A percentile compares a stretch with the other conserved stretches of the same genome.
These are phyloP conservation scores for Platorchestia sp. DNA, from an alignment of 1,140 invertebrate species.

Conservation along the genomic window DNA sequence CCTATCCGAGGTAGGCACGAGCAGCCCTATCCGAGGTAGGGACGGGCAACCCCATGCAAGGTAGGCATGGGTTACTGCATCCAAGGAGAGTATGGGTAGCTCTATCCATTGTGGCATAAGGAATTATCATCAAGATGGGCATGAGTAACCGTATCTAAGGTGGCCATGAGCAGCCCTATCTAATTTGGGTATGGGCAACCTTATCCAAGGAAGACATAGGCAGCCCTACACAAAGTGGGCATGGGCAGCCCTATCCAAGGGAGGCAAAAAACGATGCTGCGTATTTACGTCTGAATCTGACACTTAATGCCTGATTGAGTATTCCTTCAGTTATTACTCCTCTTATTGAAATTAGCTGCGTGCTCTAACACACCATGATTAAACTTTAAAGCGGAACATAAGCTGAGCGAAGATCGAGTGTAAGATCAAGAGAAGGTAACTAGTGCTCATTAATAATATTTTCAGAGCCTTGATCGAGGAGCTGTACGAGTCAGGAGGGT, in stretches of 20 bases:
- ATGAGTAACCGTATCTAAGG: neutral
- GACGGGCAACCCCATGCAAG: neutral
- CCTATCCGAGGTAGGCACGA: too few relatives aligned
- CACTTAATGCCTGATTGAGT: too few relatives aligned
- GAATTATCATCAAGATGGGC: neutral
- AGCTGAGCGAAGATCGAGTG: neutral
- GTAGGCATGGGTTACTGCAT: too few relatives aligned
- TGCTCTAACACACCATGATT: neutral
- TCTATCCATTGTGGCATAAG: neutral
- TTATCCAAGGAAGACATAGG: too few relatives aligned
- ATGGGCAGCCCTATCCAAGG: too few relatives aligned
- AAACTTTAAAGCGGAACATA: neutral
- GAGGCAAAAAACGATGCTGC: too few relatives aligned
- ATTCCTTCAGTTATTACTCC: too few relatives aligned
- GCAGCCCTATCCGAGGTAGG: neutral
- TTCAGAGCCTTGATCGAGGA: constrained; percentile 47
- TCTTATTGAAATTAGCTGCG: neutral
- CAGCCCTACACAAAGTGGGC: too few relatives aligned
- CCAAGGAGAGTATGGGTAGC: neutral
- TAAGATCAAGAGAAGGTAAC: neutral
- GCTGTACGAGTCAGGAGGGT: neutral
- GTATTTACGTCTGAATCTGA: too few relatives aligned
- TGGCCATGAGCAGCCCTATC: neutral
- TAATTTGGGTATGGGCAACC: neutral
- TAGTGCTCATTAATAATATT: neutral